Evolutionary conservation across 2,113 vertebrate species (phyloP), one percentile per base, ranked within the genome.

Genomic region (Apistogramma diplotaenia): DNA sequence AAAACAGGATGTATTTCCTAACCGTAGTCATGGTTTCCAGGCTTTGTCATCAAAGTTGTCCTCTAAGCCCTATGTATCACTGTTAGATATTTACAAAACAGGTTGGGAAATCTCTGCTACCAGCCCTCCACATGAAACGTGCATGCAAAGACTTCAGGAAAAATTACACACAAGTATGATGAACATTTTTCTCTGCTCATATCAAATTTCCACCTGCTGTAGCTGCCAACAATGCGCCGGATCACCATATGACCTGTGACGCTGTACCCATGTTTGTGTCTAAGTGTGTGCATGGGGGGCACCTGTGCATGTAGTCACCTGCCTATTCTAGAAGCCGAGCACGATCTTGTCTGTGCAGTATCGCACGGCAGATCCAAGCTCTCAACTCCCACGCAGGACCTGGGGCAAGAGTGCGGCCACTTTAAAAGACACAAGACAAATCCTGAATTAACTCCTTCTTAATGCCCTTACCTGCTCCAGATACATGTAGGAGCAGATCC

Each of bases 281-380:
- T 67, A 16, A 5, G 74, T 75, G 76, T 31, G 60, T 85, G 62
- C 46, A 54, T 67, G 43, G 59, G 37, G 61, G 67, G 55, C 43
- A 75, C 76, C 75, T 83, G 72, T 89, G 79, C 90, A 29, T 91
- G 92, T 92, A 80, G 89, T 81, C 85, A 91, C 92, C 89, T 93
- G 93, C 85, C 91, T 79, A 51, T 46, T 77, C 87, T 51, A 62
- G 86, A 87, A 82, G 51, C 78, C 60, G 65, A 77, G 65, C 76
- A 78, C 71, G 25, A 65, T 76, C 78, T 85, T n/a, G 54, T 51
- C 43, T 82, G 82, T 82, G 87, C 76, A 79, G 72, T 67, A 87
- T 88, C 5, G 72, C 83, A 85, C 84, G 85, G 85, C 86, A 90
- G 54, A 87, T 71, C 58, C 84, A 85, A 77, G 54, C 74, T 84